Conservation (phyloP, 1,140 invertebrate genomes). For the Psilanteris sp. region DNA sequence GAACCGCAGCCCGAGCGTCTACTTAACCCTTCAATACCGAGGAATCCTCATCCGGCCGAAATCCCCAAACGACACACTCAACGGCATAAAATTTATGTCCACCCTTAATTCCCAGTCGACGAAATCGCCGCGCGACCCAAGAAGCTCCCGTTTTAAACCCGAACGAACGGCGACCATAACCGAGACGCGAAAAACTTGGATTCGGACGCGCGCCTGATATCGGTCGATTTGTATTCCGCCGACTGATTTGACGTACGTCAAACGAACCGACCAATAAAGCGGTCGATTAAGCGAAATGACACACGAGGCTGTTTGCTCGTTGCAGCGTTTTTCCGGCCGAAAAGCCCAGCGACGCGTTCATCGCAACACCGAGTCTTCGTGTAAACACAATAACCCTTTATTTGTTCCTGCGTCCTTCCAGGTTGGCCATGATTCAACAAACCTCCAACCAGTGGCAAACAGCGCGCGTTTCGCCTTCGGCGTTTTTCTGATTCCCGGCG, state of each 20-base stretch:
- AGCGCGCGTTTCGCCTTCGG: slow-evolving; percentile 64
- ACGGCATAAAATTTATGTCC: too few species aligned
- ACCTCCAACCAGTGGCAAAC: slow-evolving; percentile 74
- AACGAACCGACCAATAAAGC: slow-evolving; percentile 19
- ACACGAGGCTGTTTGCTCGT: slow-evolving; percentile 42
- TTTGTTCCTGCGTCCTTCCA: slow-evolving; percentile 74
- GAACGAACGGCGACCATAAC: too few species aligned
- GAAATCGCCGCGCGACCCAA: too few species aligned
- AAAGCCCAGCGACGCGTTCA: slow-evolving; percentile 37
- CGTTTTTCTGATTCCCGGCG: slow-evolving; percentile 67
- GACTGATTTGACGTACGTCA: slow-evolving; percentile 18
- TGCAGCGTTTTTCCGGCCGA: slow-evolving; percentile 20
- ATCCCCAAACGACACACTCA: too few species aligned
- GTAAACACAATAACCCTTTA: slow-evolving; percentile 81
- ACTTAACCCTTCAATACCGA: too few species aligned
- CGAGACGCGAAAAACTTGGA: too few species aligned
- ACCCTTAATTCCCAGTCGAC: too few species aligned
- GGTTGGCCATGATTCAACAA: slow-evolving; percentile 78
- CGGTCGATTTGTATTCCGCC: not conserved
- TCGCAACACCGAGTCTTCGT: slow-evolving; percentile 63
- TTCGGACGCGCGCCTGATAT: too few species aligned
- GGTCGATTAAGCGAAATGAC: slow-evolving; percentile 16
- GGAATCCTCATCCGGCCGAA: too few species aligned
- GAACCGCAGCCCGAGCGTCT: too few species aligned
- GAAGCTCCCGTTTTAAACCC: too few species aligned